A percentile compares a stretch with the other conserved stretches of the same genome.
Evolutionary conservation across 2,797 vertebrate species (phyloP).

Genomic region (Sparus aurata): DNA sequence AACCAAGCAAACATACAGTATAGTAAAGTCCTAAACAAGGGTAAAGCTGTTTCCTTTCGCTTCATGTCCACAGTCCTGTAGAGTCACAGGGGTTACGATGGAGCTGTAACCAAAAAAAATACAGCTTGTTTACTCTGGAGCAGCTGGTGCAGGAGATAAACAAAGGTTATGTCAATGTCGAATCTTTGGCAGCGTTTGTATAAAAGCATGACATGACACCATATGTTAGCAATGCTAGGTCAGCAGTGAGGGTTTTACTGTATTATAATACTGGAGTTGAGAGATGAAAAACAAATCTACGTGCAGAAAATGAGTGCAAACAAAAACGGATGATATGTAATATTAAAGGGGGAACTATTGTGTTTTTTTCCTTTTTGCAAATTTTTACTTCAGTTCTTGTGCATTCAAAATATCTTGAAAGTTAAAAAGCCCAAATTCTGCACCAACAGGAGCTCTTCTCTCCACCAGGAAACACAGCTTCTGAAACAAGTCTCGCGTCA

Average conservation of each 20-base stretch:
- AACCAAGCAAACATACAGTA: background rate
- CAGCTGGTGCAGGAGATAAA: slow-evolving; percentile 51
- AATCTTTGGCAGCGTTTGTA: slow-evolving; percentile 22
- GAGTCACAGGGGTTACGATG: background rate
- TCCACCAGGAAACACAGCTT: too few relatives aligned
- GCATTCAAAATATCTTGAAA: too few relatives aligned
- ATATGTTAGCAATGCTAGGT: slow-evolving; percentile 12
- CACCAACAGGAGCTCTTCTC: too few relatives aligned
- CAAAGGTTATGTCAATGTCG: slow-evolving; percentile 35
- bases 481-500: too few relatives aligned
- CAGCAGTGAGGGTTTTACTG: slow-evolving; percentile 39
- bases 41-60: background rate
- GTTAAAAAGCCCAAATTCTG: too few relatives aligned
- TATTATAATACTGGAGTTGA: slow-evolving; percentile 14
- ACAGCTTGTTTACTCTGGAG: slow-evolving; percentile 19
- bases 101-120: background rate
- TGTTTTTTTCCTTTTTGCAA: too few relatives aligned
- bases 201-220: slow-evolving; percentile 30
- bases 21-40: background rate
- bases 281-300: background rate
- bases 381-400: too few relatives aligned
- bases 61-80: background rate
- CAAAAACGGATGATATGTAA: background rate
- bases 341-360: background rate
- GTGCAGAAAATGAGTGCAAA: background rate